A percentile compares a stretch with the other conserved stretches of the same genome.
Evolutionary conservation across 2,797 vertebrate species (phyloP).

Genomic region (Peromyscus eremicus): DNA sequence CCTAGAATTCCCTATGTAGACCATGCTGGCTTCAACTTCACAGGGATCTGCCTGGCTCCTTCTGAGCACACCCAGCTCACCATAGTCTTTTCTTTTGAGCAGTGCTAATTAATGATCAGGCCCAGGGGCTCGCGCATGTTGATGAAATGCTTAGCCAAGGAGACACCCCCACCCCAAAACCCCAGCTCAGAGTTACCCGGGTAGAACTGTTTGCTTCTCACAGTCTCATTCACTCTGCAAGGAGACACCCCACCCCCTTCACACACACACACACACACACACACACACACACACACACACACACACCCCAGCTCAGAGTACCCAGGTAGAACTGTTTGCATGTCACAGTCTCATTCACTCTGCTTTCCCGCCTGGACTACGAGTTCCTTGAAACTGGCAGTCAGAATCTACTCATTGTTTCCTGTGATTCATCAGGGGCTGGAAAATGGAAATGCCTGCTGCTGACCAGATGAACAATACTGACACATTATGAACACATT

Average conservation of each 20-base stretch:
- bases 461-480: not conserved
- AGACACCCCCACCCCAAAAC: not conserved
- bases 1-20: not conserved
- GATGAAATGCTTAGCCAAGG: not conserved
- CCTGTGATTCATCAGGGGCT: not conserved
- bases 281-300: too few relatives aligned
- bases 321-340: not conserved
- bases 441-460: not conserved
- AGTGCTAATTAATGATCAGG: too few relatives aligned
- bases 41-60: not conserved
- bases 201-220: not conserved
- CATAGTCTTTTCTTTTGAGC: not conserved
- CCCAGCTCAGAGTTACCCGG: not conserved
- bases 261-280: too few relatives aligned
- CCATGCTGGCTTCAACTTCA: not conserved
- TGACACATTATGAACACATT: not conserved
- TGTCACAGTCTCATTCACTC: not conserved
- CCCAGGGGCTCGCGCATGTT: not conserved
- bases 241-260: too few relatives aligned
- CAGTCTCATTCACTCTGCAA: not conserved
- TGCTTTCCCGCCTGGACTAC: not conserved
- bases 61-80: too few relatives aligned
- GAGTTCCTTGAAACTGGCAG: not conserved
- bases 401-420: not conserved
- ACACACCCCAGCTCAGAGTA: not conserved